Conservation (phyloP, 1,140 invertebrate genomes). For the Octopus bimaculoides region DNA sequence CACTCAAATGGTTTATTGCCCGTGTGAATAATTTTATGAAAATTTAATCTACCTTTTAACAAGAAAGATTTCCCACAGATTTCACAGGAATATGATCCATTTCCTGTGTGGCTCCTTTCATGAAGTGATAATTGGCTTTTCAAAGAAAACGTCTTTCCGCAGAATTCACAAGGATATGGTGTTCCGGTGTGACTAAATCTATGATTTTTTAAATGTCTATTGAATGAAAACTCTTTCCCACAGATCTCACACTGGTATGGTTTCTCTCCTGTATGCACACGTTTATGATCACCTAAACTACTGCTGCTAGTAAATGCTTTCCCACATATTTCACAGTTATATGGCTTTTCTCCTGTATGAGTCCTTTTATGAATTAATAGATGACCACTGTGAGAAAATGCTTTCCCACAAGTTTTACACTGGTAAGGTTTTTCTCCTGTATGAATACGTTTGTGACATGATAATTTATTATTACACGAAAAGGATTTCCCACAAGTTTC, state of each 20-base stretch:
- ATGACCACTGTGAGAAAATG: slow-evolving; percentile 14
- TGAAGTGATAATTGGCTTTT: neutral
- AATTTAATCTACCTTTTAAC: slow-evolving; percentile 61
- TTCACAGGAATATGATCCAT: slow-evolving; percentile 25
- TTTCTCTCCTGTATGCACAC: slow-evolving; percentile 48
- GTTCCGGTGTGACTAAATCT: too few species aligned
- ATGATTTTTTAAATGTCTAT: too few species aligned
- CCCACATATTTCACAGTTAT: slow-evolving; percentile 20
- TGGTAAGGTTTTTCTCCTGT: slow-evolving; percentile 57
- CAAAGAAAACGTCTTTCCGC: too few species aligned
- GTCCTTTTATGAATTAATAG: slow-evolving; percentile 68
- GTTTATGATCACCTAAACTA: slow-evolving; percentile 34
- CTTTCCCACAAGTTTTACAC: slow-evolving; percentile 23
- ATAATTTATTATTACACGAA: neutral
- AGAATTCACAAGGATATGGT: too few species aligned
- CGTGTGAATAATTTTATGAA: slow-evolving; percentile 19
- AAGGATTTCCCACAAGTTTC: slow-evolving; percentile 12
- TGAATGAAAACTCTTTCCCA: slow-evolving; percentile 28
- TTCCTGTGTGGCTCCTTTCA: slow-evolving; percentile 57
- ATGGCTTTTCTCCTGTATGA: slow-evolving; percentile 60
- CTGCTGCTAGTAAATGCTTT: slow-evolving; percentile 19
- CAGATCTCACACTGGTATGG: slow-evolving; percentile 52
- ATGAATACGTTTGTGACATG: slow-evolving; percentile 25
- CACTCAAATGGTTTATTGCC: slow-evolving; percentile 63
- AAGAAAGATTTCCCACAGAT: slow-evolving; percentile 23